Evolutionary conservation across 2,888 invertebrate genomes (phyloP), one percentile per base, ranked within the genome.

Genomic region (Yponomeuta malinellus): DNA sequence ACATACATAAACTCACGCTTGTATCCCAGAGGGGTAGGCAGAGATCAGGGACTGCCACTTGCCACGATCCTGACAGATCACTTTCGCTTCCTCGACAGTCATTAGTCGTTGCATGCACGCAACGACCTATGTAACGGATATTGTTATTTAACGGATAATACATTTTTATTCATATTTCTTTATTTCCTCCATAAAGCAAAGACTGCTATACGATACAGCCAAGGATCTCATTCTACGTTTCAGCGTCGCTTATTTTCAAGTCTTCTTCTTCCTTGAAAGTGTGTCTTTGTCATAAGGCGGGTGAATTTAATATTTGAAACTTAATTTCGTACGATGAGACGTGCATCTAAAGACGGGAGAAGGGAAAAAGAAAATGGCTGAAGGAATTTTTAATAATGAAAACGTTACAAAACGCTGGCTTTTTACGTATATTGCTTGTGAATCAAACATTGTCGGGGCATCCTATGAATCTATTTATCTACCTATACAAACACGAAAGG

Each of bases 231-330:
- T 65, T 10, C 31, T 31, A 5, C 31, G 10, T 29, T 8, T 65
- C 33, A 10, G n/a, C 29, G 31, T 23, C 5, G 65, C 52, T 59
- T 59, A 59, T 59, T 31, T 12, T 68, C n/a, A 10, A 68, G 33
- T 10, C 37, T 43, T 68, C 68, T 43, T 48, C 12, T 10, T 43
- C 43, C 5, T 71, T 76, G 73, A 76, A 77, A 76, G 63, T 52
- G 80, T 83, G 78, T 83, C 82, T 85, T 84, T 84, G 80, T 83
- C 83, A 84, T 85, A 84, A 87, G 82, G 81, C 76, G 82, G 82
- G 81, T 77, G 82, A 84, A 86, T 88, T 89, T 87, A 87, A 88
- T 89, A 88, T 88, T 87, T 84, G 83, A 88, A 89, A 88, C 80
- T 89, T 88, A 88, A 88, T 89, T 89, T 88, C 83, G 79, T 75